Evolutionary conservation across 2,888 invertebrate genomes (phyloP), one percentile per base, ranked within the genome.

Genomic region (Rosalia funebris): DNA sequence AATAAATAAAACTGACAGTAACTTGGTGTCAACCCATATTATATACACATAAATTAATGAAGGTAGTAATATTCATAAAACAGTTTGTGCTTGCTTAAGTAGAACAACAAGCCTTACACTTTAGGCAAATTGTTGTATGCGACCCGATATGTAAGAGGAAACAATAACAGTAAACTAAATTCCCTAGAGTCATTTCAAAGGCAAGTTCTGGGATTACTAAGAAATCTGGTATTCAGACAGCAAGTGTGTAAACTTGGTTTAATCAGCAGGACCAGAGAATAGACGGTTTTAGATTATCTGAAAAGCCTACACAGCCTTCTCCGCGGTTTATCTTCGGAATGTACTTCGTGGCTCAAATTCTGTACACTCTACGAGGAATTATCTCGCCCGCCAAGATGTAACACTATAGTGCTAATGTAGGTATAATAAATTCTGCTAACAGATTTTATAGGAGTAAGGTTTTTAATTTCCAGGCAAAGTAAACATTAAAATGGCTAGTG

Each of bases 261-360:
- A 46, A 63, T 63, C 63, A 60, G 54, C 25, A 57, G 60, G 48
- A 41, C 57, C 34, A 25, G 48, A 39, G 54, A 65, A 57, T 62
- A 65, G 60, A 54, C 60, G 62, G n/a, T 50, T 62, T 50, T 36
- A 57, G 56, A 54, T 62, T 60, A 65, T 57, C 60, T 52, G 57
- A 60, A 58, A 57, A 52, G 57, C 65, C 60, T 52, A 61, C 62
- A 59, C 56, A 31, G 31, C 50, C 56, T 57, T 62, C 48, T 55
- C 31, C 50, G 50, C 45, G 52, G 50, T 57, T 62, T 64, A 64
- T 60, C 62, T 63, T 39, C 44, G 55, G 46, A 58, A 58, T 46
- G 47, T 56, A 55, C 50, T 63, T 64, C 56, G 42, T 54, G 60
- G 48, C 48, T 59, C 57, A 60, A 57, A 57, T 56, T 57, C 50